Evolutionary conservation across 2,113 vertebrate genomes (phyloP).

Genomic region (Protomyctophum bolini): DNA sequence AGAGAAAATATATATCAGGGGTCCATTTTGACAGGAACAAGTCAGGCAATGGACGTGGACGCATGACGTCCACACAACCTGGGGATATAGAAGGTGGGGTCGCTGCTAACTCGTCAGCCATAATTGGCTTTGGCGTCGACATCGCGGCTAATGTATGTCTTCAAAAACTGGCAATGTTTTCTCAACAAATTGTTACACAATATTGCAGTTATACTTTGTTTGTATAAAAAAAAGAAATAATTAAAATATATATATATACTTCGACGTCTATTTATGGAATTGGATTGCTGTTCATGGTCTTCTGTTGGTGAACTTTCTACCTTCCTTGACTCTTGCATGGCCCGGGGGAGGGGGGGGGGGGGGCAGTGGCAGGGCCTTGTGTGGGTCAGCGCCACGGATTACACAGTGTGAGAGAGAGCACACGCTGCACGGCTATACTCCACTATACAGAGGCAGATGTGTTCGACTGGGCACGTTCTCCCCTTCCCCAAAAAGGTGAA

Average conservation of each 20-base stretch:
- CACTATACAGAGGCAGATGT: conserved; percentile 7
- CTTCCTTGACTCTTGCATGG: conserved; percentile 15
- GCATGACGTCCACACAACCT: conserved; percentile 34
- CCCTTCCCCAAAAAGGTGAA: conserved; percentile 17
- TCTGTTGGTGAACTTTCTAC: conserved; percentile 37
- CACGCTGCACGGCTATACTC: not conserved
- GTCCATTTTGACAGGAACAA: conserved; percentile 62
- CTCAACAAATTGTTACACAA: conserved; percentile 69
- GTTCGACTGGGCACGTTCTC: conserved; percentile 14
- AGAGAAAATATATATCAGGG: conserved; percentile 67
- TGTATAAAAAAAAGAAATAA: conserved; percentile 20
- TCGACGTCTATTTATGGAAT: conserved; percentile 24
- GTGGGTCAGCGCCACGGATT: conserved; percentile 30
- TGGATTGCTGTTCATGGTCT: conserved; percentile 7
- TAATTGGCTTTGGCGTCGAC: conserved; percentile 62
- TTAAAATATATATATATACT: conserved; percentile 12
- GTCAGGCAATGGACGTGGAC: conserved; percentile 43
- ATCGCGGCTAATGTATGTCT: conserved; percentile 48
- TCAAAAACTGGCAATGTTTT: conserved; percentile 50
- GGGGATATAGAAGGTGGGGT: conserved; percentile 28
- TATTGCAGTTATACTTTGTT: conserved; percentile 45
- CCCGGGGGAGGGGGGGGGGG: not conserved
- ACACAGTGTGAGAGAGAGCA: conserved; percentile 2
- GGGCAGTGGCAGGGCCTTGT: conserved; percentile 16
- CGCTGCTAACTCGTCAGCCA: conserved; percentile 22